phyloP scores from a whole-genome alignment of 2,888 invertebrate genomes.

The Seira musarum region DNA sequence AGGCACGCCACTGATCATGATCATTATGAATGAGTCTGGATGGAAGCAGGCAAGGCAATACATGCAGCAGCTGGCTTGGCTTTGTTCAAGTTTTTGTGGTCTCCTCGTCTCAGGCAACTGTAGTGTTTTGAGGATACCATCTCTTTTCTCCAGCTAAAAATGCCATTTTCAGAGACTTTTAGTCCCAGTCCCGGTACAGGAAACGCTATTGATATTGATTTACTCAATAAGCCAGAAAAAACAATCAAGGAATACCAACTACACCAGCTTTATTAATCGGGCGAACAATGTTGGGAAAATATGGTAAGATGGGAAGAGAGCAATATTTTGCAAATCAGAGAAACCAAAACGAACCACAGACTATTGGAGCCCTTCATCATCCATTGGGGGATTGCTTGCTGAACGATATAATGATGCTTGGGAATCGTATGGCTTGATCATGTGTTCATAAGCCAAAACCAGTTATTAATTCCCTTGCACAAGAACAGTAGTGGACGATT shows the following conservation, averaged over 20 bases:
- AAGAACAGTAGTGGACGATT: background rate
- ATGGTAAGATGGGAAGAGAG: background rate
- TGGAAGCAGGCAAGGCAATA: background rate
- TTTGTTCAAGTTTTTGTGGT: background rate
- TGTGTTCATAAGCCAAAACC: too few relatives aligned
- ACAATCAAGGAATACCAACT: too few relatives aligned
- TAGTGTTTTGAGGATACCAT: too few relatives aligned
- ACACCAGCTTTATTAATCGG: background rate
- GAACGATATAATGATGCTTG: background rate
- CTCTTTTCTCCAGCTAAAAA: too few relatives aligned
- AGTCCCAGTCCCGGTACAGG: too few relatives aligned
- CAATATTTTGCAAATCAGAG: background rate
- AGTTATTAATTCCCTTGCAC: background rate
- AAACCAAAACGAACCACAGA: background rate
- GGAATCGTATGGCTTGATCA: too few relatives aligned
- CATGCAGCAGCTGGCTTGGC: constrained; percentile 24
- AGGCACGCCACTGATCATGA: background rate
- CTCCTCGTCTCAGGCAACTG: constrained; percentile 8
- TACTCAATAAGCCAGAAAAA: too few relatives aligned
- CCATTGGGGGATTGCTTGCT: background rate
- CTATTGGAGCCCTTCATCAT: too few relatives aligned
- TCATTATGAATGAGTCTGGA: background rate
- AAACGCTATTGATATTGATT: too few relatives aligned
- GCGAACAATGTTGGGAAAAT: background rate
- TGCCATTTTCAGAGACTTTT: too few relatives aligned